phyloP scores from a whole-genome alignment of 1,140 invertebrate genomes.

The Heliconius melpomene region DNA sequence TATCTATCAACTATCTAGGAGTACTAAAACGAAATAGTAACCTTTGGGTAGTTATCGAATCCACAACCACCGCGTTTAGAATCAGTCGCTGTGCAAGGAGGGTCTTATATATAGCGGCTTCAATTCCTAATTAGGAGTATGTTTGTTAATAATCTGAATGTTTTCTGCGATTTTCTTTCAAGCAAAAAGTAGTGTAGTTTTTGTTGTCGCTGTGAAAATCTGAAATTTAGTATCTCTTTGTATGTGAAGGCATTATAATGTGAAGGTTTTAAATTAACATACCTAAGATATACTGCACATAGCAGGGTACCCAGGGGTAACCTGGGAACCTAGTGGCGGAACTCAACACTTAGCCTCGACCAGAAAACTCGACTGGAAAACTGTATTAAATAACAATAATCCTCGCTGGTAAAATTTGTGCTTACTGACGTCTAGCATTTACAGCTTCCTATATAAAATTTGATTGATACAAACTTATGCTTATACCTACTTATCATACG shows the following conservation, averaged over 20 bases:
- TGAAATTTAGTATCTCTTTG: not conserved
- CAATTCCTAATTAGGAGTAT: not conserved
- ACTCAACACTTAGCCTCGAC: too few relatives aligned
- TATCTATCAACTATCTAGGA: not conserved
- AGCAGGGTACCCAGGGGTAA: too few relatives aligned
- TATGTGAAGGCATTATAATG: not conserved
- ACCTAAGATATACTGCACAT: too few relatives aligned
- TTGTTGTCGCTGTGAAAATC: not conserved
- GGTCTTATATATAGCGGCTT: not conserved
- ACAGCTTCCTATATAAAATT: not conserved
- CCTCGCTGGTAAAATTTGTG: not conserved
- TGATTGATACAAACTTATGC: not conserved
- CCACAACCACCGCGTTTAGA: too few relatives aligned
- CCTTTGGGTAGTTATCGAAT: too few relatives aligned
- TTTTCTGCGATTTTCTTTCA: not conserved
- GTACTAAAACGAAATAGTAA: not conserved
- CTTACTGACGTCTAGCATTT: not conserved
- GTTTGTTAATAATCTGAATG: not conserved
- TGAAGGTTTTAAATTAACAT: not conserved
- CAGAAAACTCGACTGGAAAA: not conserved
- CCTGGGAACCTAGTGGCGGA: too few relatives aligned
- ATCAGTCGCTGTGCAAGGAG: too few relatives aligned
- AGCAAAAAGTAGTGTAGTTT: not conserved
- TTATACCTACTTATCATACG: not conserved
- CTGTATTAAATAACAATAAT: not conserved